These are phyloP conservation scores for Threskiornis aethiopicus DNA, from an alignment of 2,797 vertebrate species.

Conservation along the genomic window DNA sequence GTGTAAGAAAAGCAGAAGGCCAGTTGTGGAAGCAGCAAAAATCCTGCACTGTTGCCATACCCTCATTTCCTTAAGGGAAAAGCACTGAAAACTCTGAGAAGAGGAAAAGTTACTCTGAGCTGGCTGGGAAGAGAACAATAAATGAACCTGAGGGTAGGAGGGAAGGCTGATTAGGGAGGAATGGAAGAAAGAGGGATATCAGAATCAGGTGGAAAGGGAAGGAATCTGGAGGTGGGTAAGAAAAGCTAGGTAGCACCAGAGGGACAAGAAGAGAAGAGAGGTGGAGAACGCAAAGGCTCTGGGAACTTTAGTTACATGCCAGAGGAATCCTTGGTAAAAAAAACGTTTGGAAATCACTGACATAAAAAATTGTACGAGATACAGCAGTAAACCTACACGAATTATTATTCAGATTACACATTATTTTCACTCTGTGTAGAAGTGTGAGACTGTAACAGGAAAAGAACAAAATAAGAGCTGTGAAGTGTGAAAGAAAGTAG, in stretches of 20 bases:
- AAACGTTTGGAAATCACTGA: not conserved
- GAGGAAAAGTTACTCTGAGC: not conserved
- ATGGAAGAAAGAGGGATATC: not conserved
- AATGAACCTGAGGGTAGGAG: not conserved
- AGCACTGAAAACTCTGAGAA: not conserved
- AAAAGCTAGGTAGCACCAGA: not conserved
- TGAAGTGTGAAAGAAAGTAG: not conserved
- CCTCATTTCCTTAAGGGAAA: not conserved
- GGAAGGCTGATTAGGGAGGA: not conserved
- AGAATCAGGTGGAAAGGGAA: not conserved
- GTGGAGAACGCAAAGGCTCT: not conserved
- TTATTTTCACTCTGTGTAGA: not conserved
- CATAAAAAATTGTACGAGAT: not conserved
- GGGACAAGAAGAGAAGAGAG: not conserved
- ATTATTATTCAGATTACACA: not conserved
- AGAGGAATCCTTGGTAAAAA: not conserved
- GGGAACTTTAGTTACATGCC: not conserved
- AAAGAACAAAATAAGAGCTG: not conserved
- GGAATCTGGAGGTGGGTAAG: not conserved
- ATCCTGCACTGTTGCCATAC: no score
- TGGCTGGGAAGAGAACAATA: not conserved
- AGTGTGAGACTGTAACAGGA: not conserved
- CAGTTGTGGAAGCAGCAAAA: not conserved
- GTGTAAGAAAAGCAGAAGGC: not conserved
- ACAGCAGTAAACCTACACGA: not conserved